Base-by-base conservation (phyloP, 2,888 invertebrate genomes). In the Hirudinaria manillensis region DNA sequence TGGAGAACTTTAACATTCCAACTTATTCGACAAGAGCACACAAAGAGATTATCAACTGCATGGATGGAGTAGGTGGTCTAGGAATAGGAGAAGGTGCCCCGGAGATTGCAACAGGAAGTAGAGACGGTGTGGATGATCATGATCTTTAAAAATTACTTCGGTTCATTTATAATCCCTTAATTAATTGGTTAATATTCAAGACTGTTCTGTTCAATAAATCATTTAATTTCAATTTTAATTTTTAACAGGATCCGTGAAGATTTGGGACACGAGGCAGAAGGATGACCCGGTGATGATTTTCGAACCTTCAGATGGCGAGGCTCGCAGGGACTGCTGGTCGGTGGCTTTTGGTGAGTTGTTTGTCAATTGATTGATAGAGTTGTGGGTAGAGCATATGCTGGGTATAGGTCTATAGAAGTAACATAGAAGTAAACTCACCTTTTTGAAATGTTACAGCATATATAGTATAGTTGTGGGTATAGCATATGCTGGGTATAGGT, bases 211-310 rank as follows among this genome's bases (percentile, higher is more conserved):
- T 29, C 19, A 32, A 36, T 34, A 34, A 6, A 29, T 24, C 24
- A 61, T n/a, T 61, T 61, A 61, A 61, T 61, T 61, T n/a, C n/a
- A 16, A 27, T 7, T 61, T 19, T 13, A 7, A 13, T 61, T 16
- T 61, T 61, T 7, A 80, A 27, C 78, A 91, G 91, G 91, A 2
- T 89, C 90, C 68, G 94, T 96, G 0, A 95, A 94, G 87, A 90
- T 97, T 0, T 97, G 97, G 97, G 97, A 97, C 84, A 91, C 92
- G 0, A 88, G 97, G 0, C 95, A 96, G 84, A 92, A 92, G 83
- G 90, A 90, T 71, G 89, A 89, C 55, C 94, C 97, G 0, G 96
- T 97, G 0, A 93, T 93, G 0, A 90, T 91, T 80, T 95, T 97
- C 89, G 90, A 91, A 81, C 91, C 93, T 10, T 87, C 88, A 32